Percentiles rank a stretch among this genome's conserved stretches.
Conservation (phyloP, 2,113 vertebrate species). For the Neotragus pygmaeus region DNA sequence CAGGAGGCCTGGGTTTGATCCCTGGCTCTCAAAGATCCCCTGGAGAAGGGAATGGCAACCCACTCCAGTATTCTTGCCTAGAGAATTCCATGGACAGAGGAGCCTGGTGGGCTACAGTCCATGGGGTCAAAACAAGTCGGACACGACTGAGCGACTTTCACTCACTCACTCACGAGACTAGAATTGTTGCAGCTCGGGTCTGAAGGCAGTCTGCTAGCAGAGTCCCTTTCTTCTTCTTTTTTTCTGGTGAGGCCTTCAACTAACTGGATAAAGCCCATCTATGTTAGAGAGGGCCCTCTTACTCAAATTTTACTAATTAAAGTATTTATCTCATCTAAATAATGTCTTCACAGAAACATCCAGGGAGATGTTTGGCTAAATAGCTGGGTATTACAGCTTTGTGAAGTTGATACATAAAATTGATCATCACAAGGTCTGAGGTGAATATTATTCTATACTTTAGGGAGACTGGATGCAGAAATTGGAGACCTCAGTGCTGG, state of each 20-base stretch:
- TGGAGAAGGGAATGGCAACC: neutral
- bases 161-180: neutral
- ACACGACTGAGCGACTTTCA: neutral
- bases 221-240: neutral
- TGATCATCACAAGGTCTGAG: neutral
- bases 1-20: neutral
- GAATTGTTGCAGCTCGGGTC: neutral
- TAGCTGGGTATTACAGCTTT: neutral
- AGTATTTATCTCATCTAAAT: neutral
- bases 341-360: neutral
- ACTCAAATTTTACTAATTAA: neutral
- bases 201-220: neutral
- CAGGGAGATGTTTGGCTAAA: neutral
- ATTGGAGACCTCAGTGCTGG: fast-evolving
- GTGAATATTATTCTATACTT: neutral
- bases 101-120: neutral
- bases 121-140: neutral
- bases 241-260: neutral
- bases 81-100: neutral
- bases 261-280: neutral
- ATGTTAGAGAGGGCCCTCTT: neutral
- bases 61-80: neutral
- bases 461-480: neutral
- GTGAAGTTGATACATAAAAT: neutral
- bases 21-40: neutral